Base-by-base conservation (phyloP, 23 tunicate genomes). In the Phallusia fumigata region DNA sequence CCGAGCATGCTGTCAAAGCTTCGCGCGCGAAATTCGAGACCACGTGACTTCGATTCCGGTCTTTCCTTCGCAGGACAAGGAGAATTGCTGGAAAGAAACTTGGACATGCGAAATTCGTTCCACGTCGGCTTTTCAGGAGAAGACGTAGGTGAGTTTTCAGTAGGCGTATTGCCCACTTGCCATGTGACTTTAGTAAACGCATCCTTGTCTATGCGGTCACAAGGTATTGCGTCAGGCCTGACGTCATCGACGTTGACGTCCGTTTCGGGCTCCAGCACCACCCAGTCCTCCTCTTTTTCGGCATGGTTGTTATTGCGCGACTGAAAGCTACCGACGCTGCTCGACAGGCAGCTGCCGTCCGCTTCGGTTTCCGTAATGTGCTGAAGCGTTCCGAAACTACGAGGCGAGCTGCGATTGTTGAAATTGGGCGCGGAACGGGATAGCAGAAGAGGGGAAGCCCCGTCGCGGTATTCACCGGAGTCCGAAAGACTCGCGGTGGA, bases 261-360 rank as follows among this genome's bases (percentile, higher is more conserved):
- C 1, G 11, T 58, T 58, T 58, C 69, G 28, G 69, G 69, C 69
- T 58, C 69, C 11, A 58, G 28, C 34, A 74, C 77, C 5, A 74
- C 77, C 77, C 77, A 74, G 22, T 33, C 77, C 13, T 74, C 40
- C 12, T 74, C 77, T 30, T 74, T 74, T 8, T 74, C 77, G 44
- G 11, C 77, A 33, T 74, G 26, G 30, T 74, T 74, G 40, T 74
- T 74, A 32, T 74, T 24, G 26, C 69, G 26, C 16, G 69, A 16
- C 69, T 58, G 69, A 5, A 16, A 58, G 69, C 69, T 58, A 16
- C 28, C 69, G 69, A 58, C 69, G 16, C 69, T 58, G 69, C 69
- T 58, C 16, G 69, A 58, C 28, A 58, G 11, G 69, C 69, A 58
- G 28, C 69, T 58, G 69, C 16, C 69, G 69, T 58, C 69, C 15